Conservation (phyloP, 1,140 invertebrate species). For the Scylla paramamosain region DNA sequence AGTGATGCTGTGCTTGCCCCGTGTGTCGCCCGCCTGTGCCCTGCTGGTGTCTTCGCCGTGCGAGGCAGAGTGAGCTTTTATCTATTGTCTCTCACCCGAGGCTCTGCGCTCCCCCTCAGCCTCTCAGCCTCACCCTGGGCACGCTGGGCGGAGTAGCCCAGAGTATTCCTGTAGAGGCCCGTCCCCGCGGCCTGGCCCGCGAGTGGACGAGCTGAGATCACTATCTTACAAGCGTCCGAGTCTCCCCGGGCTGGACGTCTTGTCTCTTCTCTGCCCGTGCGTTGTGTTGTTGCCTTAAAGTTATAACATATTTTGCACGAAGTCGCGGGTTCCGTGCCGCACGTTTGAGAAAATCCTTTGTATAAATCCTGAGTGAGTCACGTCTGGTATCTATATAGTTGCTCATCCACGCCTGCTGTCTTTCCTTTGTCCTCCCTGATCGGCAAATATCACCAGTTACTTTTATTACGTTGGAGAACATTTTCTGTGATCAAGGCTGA, state of each 20-base stretch:
- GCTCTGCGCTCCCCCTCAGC: neutral
- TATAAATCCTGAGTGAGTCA: neutral
- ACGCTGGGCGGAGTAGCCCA: neutral
- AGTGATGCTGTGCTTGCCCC: neutral
- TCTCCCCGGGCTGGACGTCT: neutral
- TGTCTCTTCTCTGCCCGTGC: neutral
- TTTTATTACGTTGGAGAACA: neutral
- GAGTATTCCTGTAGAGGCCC: neutral
- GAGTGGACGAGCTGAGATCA: neutral
- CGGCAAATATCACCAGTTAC: neutral
- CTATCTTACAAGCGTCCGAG: neutral
- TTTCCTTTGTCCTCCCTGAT: neutral
- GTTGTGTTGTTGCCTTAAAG: neutral
- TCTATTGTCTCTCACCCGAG: neutral
- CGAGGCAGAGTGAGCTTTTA: neutral
- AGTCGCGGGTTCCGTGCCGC: neutral
- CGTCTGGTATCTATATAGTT: neutral
- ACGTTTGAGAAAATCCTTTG: neutral
- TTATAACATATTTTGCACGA: neutral
- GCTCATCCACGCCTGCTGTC: neutral
- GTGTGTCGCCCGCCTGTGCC: conserved; percentile 26
- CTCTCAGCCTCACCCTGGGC: neutral
- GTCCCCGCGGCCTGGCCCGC: neutral
- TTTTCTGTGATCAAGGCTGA: neutral
- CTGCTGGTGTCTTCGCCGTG: neutral